A percentile compares a stretch with the other conserved stretches of the same genome.
Evolutionary conservation across 53 echinoderm and acorn worm genomes (phyloP).

Genomic region (Temnopleurus reevesii): DNA sequence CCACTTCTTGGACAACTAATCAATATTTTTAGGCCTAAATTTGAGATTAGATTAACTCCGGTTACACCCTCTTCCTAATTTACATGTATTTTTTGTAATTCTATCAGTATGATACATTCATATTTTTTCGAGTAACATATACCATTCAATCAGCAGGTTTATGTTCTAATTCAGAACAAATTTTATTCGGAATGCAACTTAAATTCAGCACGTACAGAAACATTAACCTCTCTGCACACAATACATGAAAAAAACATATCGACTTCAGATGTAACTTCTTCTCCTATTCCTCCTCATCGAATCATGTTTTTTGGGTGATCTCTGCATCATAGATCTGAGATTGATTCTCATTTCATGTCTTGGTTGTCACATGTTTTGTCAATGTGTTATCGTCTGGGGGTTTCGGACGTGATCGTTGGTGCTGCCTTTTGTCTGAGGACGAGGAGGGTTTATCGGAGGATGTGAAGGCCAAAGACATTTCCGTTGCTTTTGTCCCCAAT

Average conservation of each 20-base stretch:
- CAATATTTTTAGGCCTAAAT: no score
- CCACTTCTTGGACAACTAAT: no score
- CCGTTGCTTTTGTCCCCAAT: slow-evolving; percentile 1
- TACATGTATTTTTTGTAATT: background rate
- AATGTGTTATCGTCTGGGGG: background rate
- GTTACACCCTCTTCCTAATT: no score
- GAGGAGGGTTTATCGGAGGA: background rate
- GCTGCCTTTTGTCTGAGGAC: background rate
- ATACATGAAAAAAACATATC: background rate
- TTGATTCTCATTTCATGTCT: background rate
- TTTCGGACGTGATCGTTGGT: slow-evolving; percentile 22
- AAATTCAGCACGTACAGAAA: background rate
- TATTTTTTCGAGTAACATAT: background rate
- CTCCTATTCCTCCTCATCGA: no score
- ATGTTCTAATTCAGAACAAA: background rate
- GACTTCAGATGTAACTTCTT: background rate
- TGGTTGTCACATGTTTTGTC: background rate
- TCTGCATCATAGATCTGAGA: background rate
- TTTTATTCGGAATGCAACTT: background rate
- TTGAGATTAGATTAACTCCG: no score
- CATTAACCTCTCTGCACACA: background rate
- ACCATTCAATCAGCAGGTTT: background rate
- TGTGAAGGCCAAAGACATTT: background rate
- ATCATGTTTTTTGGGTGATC: background rate
- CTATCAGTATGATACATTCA: background rate